Evolutionary conservation across 1,140 invertebrate genomes (phyloP).

Genomic region (Panulirus ornatus): DNA sequence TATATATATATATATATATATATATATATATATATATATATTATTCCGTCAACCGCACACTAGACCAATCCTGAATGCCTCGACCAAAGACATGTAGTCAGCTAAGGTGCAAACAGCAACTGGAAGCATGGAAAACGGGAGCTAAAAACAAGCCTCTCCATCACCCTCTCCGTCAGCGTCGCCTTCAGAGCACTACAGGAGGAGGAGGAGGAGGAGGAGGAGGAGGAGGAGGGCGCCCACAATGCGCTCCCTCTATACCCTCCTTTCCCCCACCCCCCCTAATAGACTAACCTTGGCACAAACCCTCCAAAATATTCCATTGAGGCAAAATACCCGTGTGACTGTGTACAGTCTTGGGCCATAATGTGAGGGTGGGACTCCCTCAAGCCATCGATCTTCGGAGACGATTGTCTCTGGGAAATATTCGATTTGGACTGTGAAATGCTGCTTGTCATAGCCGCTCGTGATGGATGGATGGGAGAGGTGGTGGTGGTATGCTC

Average conservation of each 20-base stretch:
- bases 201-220: not conserved
- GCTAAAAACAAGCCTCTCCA: too few species aligned
- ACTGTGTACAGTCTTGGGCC: constrained; percentile 35
- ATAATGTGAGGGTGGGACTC: constrained; percentile 35
- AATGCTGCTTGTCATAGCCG: constrained; percentile 42
- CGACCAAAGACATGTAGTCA: too few species aligned
- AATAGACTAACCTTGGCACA: constrained; percentile 39
- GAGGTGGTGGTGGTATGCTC: not conserved
- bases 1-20: too few species aligned
- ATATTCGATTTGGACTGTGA: constrained; percentile 45
- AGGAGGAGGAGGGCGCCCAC: not conserved
- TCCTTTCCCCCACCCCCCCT: not conserved
- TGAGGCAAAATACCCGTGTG: constrained; percentile 54
- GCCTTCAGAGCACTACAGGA: too few species aligned
- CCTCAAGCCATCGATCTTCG: constrained; percentile 41
- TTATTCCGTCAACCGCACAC: too few species aligned
- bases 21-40: too few species aligned
- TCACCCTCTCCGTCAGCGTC: too few species aligned
- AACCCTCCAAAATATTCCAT: constrained; percentile 30
- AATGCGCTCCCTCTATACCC: not conserved
- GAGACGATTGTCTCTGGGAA: constrained; percentile 52
- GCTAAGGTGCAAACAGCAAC: too few species aligned
- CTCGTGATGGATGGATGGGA: constrained; percentile 40
- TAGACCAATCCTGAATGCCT: too few species aligned
- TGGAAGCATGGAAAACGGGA: too few species aligned